Conservation (phyloP, 2,113 vertebrate species). For the Strigops habroptila region DNA sequence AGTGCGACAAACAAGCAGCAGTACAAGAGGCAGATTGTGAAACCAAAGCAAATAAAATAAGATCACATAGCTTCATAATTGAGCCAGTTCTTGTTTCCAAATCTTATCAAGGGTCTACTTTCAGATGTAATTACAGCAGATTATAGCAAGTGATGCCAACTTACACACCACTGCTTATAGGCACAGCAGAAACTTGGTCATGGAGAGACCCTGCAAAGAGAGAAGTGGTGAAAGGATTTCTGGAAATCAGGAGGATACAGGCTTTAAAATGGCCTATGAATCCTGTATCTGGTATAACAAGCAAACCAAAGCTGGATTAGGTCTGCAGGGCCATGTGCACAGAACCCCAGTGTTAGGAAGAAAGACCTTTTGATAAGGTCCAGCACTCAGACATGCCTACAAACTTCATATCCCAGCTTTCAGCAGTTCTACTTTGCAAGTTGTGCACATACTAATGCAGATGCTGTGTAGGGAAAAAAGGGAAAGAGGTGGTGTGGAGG, state of each 20-base stretch:
- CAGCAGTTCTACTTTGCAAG: not conserved
- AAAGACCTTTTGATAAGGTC: not conserved
- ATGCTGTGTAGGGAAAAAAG: not conserved
- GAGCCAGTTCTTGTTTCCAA: not conserved
- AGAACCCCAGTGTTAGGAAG: not conserved
- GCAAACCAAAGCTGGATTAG: not conserved
- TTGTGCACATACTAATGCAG: not conserved
- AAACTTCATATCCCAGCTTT: not conserved
- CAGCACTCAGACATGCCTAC: not conserved
- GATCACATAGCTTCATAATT: not conserved
- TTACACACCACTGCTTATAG: not conserved
- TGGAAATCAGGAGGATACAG: not conserved
- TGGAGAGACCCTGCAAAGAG: not conserved
- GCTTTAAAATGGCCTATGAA: not conserved
- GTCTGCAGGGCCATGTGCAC: not conserved
- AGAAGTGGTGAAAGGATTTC: not conserved
- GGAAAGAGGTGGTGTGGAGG: not conserved
- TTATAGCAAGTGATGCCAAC: not conserved
- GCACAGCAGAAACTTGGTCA: not conserved
- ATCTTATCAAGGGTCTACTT: conserved; percentile 1
- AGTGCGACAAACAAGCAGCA: conserved; percentile 5
- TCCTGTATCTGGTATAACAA: not conserved
- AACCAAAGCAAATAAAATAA: conserved; percentile 7
- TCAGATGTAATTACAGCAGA: not conserved
- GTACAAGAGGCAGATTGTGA: conserved; percentile 17